Percentiles rank a stretch among this genome's conserved stretches.
Conservation (phyloP, 2,113 vertebrate species). For the Sturnus vulgaris region DNA sequence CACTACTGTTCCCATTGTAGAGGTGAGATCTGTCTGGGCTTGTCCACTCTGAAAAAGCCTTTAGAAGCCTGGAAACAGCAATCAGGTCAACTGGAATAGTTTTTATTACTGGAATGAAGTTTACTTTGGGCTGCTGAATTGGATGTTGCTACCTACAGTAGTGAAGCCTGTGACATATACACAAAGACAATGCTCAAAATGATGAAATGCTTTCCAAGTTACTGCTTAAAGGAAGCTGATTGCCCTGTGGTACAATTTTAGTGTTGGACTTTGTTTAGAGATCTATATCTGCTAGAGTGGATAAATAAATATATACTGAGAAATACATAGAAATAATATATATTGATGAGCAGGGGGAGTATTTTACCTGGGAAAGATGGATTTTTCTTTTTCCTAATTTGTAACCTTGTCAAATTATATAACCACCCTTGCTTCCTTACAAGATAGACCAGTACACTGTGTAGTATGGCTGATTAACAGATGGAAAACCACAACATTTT, state of each 20-base stretch:
- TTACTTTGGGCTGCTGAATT: neutral
- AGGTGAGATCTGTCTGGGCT: slow-evolving; percentile 8
- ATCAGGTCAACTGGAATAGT: neutral
- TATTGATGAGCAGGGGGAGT: neutral
- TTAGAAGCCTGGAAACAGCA: neutral
- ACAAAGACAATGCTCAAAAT: neutral
- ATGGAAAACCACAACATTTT: neutral
- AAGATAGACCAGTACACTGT: neutral
- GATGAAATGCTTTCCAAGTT: neutral
- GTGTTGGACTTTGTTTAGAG: neutral
- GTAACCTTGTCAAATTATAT: neutral
- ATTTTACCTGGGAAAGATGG: neutral
- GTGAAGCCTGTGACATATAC: neutral
- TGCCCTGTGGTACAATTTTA: neutral
- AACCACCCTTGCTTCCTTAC: neutral
- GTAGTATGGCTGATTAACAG: neutral
- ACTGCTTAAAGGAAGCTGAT: neutral
- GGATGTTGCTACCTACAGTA: neutral
- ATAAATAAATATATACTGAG: neutral
- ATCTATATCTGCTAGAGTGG: neutral
- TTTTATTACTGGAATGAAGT: neutral
- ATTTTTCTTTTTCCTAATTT: neutral
- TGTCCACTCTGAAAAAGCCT: neutral
- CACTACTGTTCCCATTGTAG: neutral
- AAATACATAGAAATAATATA: neutral